These are phyloP conservation scores for Bovichtus variegatus DNA, from an alignment of 2,797 vertebrate species.

Conservation along the genomic window DNA sequence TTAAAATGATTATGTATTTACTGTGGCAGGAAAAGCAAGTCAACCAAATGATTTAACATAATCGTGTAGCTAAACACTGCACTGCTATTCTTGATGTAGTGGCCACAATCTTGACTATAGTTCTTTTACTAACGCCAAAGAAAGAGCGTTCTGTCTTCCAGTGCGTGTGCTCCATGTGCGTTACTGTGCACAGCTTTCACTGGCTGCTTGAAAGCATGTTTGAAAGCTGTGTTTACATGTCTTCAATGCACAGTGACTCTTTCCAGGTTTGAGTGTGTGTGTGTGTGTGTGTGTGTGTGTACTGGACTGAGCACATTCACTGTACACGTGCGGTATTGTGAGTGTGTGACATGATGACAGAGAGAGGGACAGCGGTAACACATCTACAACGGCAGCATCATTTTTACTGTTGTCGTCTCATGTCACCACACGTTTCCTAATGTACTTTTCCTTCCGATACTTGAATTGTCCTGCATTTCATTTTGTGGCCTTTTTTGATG, in stretches of 20 bases:
- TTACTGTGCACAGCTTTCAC: neutral
- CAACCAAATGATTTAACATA: neutral
- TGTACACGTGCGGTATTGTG: conserved; percentile 49
- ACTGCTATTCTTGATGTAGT: neutral
- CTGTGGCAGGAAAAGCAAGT: neutral
- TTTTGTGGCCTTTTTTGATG: neutral
- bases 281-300: neutral
- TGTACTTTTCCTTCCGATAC: conserved; percentile 28
- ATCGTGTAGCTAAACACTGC: neutral
- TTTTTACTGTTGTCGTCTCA: conserved; percentile 14
- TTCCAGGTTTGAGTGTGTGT: neutral
- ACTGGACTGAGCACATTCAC: conserved; percentile 66
- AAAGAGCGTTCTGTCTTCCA: neutral
- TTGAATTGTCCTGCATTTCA: neutral
- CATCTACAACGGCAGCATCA: neutral
- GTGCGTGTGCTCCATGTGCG: neutral
- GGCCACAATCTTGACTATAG: neutral
- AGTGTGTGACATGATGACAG: neutral
- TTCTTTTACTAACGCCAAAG: neutral
- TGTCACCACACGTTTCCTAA: neutral
- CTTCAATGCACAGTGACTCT: neutral
- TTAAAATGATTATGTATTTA: neutral
- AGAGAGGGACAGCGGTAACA: neutral
- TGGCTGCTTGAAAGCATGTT: neutral
- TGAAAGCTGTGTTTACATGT: neutral